A percentile compares a stretch with the other conserved stretches of the same genome.
Evolutionary conservation across 37 sponge, comb jelly and placozoan genomes (phyloP).

Genomic region (Aphrocallistes beatrix): DNA sequence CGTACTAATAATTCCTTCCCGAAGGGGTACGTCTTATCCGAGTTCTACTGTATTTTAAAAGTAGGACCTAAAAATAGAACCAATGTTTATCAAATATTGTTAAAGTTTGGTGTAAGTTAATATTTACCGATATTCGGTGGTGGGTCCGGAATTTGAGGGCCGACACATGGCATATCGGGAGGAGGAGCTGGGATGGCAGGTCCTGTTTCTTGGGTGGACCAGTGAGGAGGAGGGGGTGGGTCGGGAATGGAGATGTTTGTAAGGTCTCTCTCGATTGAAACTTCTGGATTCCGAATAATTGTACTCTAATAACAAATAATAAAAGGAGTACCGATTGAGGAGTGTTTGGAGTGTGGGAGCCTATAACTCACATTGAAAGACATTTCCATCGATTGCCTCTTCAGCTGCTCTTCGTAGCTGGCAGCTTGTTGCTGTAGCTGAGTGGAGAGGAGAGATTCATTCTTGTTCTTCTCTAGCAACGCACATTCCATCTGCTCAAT

Average conservation of each 20-base stretch:
- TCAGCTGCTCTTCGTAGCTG: background rate
- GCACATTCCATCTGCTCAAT: background rate
- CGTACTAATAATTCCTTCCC: no score
- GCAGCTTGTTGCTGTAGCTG: background rate
- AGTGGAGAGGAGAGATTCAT: background rate
- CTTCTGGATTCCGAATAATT: no score
- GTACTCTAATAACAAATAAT: background rate
- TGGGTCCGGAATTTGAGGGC: background rate
- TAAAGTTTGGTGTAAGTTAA: no score
- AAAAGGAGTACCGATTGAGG: background rate
- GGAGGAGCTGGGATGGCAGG: constrained; percentile 31
- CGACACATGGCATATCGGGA: constrained; percentile 9
- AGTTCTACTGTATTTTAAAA: no score
- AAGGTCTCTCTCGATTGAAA: no score
- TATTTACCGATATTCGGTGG: background rate
- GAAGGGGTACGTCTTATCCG: no score
- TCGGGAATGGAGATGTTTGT: no score
- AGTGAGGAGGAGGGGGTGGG: constrained; percentile 30
- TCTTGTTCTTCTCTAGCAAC: background rate
- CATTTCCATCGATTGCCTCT: background rate
- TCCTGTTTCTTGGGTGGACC: constrained; percentile 17
- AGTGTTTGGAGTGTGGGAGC: background rate
- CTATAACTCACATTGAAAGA: background rate
- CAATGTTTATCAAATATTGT: no score
- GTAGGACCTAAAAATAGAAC: no score